Evolutionary conservation across 2,888 invertebrate genomes (phyloP), one percentile per base, ranked within the genome.

Genomic region (Caradrina kadenii): DNA sequence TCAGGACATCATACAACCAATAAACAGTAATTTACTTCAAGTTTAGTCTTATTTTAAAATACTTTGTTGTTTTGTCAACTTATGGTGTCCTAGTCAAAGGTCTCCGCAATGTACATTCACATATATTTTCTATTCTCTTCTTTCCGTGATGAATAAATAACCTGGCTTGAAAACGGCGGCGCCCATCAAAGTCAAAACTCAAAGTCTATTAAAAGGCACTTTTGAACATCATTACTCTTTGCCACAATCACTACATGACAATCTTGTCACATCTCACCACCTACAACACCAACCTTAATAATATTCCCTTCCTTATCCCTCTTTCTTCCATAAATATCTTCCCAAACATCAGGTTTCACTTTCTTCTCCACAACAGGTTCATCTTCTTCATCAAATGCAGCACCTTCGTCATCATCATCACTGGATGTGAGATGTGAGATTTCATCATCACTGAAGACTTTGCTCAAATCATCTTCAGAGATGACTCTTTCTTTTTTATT

Each of bases 271-370:
- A 15, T 45, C 4, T 17, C 45, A 45, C 13, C 17, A 45, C 17
- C 17, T 45, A 45, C 8, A 19, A 19, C 6, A 48, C 54, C 17
- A 91, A 97, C 97, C 86, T 96, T 94, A 55, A 99, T 93, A 79
- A 99, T 90, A 89, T 98, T 97, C 3, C 99, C 99, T 82, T 97
- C 96, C 86, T 97, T 97, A 88, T 98, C 98, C 81, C 98, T 96
- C 82, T 97, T 96, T 71, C 99, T 96, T 0, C 99, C 99, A 93
- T 99, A 99, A 89, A 99, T 99, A 94, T 99, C 99, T 96, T 99
- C 98, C 97, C 97, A 98, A 5, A 92, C 87, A 87, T 95, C 94
- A 71, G 93, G 94, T 73, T 92, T 92, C 73, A 87, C 92, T 77
- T 88, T 73, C 70, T 93, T 89, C 45, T 88, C 81, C 42, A 83